These are phyloP conservation scores for Pilophorus perplexus DNA, from an alignment of 2,888 invertebrate species.

Conservation along the genomic window DNA sequence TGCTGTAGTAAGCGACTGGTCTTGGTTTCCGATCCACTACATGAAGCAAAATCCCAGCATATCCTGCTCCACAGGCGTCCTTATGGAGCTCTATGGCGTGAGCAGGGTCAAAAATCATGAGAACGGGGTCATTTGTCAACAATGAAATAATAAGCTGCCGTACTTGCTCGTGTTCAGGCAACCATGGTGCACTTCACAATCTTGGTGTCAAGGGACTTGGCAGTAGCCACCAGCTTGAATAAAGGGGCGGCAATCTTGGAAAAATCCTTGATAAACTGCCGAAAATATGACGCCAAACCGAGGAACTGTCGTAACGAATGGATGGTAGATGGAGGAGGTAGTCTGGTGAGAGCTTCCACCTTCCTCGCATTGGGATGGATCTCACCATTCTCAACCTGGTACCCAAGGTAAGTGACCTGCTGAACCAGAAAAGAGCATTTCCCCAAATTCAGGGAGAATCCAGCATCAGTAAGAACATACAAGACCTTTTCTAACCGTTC, in stretches of 20 bases:
- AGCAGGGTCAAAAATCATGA: background rate
- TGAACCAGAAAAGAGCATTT: slow-evolving; percentile 39
- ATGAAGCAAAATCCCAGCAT: slow-evolving; percentile 1
- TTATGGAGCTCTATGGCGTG: background rate
- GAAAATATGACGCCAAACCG: slow-evolving; percentile 22
- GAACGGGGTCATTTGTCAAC: background rate
- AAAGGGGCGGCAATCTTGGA: slow-evolving; percentile 11
- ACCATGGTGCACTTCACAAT: background rate
- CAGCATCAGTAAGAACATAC: slow-evolving; percentile 33
- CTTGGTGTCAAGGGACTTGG: slow-evolving; percentile 1
- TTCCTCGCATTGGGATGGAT: slow-evolving; percentile 9
- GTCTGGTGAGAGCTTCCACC: slow-evolving; percentile 3
- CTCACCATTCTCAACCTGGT: slow-evolving; percentile 16
- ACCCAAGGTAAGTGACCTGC: slow-evolving; percentile 35
- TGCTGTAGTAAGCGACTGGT: slow-evolving; percentile 6
- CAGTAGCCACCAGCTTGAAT: background rate
- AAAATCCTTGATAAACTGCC: slow-evolving; percentile 5
- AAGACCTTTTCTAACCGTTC: slow-evolving; percentile 49
- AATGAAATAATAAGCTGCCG: background rate
- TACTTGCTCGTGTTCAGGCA: background rate
- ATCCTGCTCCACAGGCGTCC: background rate
- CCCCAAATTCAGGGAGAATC: slow-evolving; percentile 37
- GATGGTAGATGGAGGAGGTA: slow-evolving; percentile 14
- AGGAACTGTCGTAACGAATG: slow-evolving; percentile 9
- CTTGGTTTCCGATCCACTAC: background rate